Evolutionary conservation across 2,888 invertebrate species (phyloP).

Genomic region (Rhodophaea formosa): DNA sequence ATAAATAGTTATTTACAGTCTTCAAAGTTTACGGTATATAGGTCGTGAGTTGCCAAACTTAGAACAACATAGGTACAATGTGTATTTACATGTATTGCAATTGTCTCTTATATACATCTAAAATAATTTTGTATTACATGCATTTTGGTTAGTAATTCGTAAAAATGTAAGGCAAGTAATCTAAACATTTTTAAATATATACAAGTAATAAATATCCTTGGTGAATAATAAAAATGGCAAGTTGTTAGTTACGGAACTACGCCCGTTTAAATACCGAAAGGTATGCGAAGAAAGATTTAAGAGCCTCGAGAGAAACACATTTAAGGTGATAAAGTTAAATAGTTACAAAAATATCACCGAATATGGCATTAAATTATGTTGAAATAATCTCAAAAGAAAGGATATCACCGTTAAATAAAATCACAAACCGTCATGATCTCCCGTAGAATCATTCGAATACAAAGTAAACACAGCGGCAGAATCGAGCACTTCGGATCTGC

Average conservation of each 20-base stretch:
- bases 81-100: slow-evolving; percentile 67
- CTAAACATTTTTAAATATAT: slow-evolving; percentile 60
- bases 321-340: slow-evolving; percentile 54
- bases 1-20: slow-evolving; percentile 59
- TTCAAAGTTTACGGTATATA: slow-evolving; percentile 45
- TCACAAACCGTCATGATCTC: slow-evolving; percentile 71
- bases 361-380: slow-evolving; percentile 70
- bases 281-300: slow-evolving; percentile 47
- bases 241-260: slow-evolving; percentile 70
- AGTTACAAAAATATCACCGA: slow-evolving; percentile 63
- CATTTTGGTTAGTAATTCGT: slow-evolving; percentile 51
- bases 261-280: slow-evolving; percentile 43
- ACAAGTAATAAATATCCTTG: slow-evolving; percentile 77
- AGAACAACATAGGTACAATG: slow-evolving; percentile 37
- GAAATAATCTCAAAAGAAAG: slow-evolving; percentile 60
- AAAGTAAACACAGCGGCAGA: slow-evolving; percentile 73
- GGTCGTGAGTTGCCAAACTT: slow-evolving; percentile 28
- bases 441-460: slow-evolving; percentile 72
- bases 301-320: slow-evolving; percentile 70
- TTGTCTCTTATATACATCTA: slow-evolving; percentile 58
- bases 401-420: slow-evolving; percentile 71
- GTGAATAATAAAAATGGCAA: slow-evolving; percentile 77
- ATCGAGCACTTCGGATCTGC: slow-evolving; percentile 79
- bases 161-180: slow-evolving; percentile 53
- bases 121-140: slow-evolving; percentile 48